Percentiles rank a stretch among this genome's conserved stretches.
Evolutionary conservation across 2,888 invertebrate species (phyloP).

Genomic region (Calliopum simillimum): DNA sequence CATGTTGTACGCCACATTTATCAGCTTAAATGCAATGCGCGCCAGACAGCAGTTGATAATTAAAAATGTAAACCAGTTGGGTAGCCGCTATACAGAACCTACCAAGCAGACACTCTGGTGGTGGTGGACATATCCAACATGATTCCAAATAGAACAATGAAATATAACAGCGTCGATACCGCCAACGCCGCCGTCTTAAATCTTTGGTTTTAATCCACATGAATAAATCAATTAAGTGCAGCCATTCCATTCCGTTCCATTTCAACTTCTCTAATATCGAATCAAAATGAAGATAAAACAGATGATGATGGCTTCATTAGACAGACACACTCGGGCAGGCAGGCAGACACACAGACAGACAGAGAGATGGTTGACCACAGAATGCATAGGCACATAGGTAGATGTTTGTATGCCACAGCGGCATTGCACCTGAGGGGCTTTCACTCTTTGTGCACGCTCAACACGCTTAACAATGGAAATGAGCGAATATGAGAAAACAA

Average conservation of each 20-base stretch:
- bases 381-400: not conserved
- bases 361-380: constrained; percentile 40
- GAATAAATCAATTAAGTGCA: constrained; percentile 29
- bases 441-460: not conserved
- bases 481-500: not conserved
- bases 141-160: not conserved
- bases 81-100: not conserved
- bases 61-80: constrained; percentile 19
- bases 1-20: not conserved
- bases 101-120: not conserved
- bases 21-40: not conserved
- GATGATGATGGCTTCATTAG: constrained; percentile 34
- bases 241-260: not conserved
- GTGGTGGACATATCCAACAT: constrained; percentile 6
- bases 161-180: not conserved
- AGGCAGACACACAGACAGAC: no score
- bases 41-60: constrained; percentile 20
- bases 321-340: constrained; percentile 41
- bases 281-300: constrained; percentile 2
- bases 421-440: constrained; percentile 26
- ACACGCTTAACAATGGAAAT: not conserved
- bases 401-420: not conserved
- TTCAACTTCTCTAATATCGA: not conserved
- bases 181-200: not conserved
- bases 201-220: not conserved